Evolutionary conservation across 2,888 invertebrate genomes (phyloP).

Genomic region (Blera fallax): DNA sequence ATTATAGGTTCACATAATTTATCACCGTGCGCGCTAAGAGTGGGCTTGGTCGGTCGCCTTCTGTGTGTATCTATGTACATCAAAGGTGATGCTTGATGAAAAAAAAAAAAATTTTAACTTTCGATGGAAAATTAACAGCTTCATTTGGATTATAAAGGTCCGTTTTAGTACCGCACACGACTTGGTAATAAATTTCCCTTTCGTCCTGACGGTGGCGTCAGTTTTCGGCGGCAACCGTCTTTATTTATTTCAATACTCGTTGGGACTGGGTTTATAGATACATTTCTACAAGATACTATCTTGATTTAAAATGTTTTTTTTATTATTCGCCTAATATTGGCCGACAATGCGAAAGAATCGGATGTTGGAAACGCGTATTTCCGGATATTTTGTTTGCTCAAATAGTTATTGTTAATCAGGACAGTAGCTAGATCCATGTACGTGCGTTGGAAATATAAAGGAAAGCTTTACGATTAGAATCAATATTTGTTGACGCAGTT

Average conservation of each 20-base stretch:
- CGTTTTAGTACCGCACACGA: slow-evolving; percentile 1
- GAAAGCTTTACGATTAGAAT: background rate
- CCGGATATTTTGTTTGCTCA: slow-evolving; percentile 16
- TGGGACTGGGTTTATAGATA: background rate
- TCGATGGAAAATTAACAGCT: slow-evolving; percentile 28
- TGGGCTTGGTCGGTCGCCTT: slow-evolving; percentile 5
- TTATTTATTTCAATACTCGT: slow-evolving; percentile 27
- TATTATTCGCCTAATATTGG: background rate
- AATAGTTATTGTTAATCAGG: slow-evolving; percentile 8
- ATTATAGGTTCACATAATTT: slow-evolving; percentile 19
- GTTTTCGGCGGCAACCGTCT: slow-evolving; percentile 26
- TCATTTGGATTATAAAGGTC: slow-evolving; percentile 20
- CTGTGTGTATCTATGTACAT: background rate
- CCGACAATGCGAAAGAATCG: slow-evolving; percentile 13
- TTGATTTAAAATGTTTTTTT: background rate
- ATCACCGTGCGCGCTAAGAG: slow-evolving; percentile 2
- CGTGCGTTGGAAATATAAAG: background rate
- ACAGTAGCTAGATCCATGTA: background rate
- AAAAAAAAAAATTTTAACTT: slow-evolving; percentile 22
- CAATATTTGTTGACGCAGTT: slow-evolving; percentile 31
- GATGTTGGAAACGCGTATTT: slow-evolving; percentile 26
- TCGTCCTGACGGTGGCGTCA: slow-evolving; percentile 7
- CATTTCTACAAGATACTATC: background rate
- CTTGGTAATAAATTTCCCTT: slow-evolving; percentile 31
- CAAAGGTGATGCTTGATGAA: background rate